These are phyloP conservation scores for Puma concolor DNA, from an alignment of 2,113 vertebrate species.

Conservation along the genomic window DNA sequence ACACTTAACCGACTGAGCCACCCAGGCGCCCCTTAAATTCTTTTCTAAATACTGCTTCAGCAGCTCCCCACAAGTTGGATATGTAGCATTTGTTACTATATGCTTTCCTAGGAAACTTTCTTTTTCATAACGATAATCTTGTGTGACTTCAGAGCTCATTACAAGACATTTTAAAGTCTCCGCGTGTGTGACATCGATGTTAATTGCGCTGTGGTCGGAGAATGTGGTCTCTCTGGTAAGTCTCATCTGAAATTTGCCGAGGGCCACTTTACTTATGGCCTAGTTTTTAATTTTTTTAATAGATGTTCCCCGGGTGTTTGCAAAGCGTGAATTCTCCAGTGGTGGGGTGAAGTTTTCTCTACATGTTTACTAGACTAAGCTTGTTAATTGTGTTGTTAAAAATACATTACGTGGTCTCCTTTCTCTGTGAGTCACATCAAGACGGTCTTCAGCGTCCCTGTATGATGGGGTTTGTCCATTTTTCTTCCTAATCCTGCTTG, in stretches of 20 bases:
- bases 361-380: background rate
- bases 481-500: background rate
- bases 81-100: accelerated
- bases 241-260: background rate
- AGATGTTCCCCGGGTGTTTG: background rate
- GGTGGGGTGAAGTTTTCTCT: background rate
- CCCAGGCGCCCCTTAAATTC: too few relatives aligned
- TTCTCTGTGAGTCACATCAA: background rate
- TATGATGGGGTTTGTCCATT: accelerated
- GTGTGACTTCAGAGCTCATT: background rate
- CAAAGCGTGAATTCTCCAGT: background rate
- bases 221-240: background rate
- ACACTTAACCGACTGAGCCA: too few relatives aligned
- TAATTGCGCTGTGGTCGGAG: background rate
- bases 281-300: background rate
- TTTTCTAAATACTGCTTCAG: too few relatives aligned
- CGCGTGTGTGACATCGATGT: background rate
- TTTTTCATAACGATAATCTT: background rate
- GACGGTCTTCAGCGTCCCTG: background rate
- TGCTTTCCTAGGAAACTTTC: background rate
- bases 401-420: background rate
- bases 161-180: background rate
- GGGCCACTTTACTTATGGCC: background rate
- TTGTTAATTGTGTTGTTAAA: too few relatives aligned
- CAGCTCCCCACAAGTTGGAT: background rate